phyloP scores from a whole-genome alignment of 2,113 vertebrate species.

The Serilophus lunatus region DNA sequence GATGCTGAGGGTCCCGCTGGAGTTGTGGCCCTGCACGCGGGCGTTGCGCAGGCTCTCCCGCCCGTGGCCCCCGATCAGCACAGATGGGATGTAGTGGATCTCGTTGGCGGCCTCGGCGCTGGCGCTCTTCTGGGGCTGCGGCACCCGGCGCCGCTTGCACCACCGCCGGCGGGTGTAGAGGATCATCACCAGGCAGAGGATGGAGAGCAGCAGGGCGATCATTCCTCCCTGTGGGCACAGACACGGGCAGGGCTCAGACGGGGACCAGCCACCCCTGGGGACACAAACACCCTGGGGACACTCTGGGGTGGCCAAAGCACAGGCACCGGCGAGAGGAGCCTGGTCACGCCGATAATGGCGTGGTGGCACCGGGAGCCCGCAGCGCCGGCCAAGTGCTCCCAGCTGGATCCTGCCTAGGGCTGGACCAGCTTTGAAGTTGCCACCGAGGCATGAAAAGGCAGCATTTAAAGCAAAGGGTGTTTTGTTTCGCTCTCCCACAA shows the following conservation, averaged over 20 bases:
- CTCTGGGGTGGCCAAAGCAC: neutral
- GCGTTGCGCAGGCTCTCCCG: constrained; percentile 95
- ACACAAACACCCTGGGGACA: accelerated
- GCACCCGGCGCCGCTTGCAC: constrained; percentile 95
- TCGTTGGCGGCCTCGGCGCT: constrained; percentile 97
- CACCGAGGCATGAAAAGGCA: neutral
- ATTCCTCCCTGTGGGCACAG: constrained; percentile 86
- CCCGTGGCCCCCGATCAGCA: constrained; percentile 94
- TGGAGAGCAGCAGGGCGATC: constrained; percentile 95
- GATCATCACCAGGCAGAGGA: constrained; percentile 95
- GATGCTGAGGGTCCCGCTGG: constrained; percentile 95
- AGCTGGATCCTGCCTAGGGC: neutral
- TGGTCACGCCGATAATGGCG: accelerated
- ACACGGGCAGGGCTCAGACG: accelerated
- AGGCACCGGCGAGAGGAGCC: accelerated
- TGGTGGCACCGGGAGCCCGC: neutral
- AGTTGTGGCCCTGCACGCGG: constrained; percentile 92
- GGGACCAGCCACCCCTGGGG: accelerated
- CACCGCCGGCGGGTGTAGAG: constrained; percentile 95
- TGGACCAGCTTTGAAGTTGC: neutral
- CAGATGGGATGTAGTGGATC: constrained; percentile 98
- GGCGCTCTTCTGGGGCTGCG: constrained; percentile 97
- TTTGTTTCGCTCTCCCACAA: neutral
- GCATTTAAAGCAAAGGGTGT: neutral
- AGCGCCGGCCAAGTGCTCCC: neutral